Conservation (phyloP, 2,888 invertebrate genomes). For the Plagodis pulveraria region DNA sequence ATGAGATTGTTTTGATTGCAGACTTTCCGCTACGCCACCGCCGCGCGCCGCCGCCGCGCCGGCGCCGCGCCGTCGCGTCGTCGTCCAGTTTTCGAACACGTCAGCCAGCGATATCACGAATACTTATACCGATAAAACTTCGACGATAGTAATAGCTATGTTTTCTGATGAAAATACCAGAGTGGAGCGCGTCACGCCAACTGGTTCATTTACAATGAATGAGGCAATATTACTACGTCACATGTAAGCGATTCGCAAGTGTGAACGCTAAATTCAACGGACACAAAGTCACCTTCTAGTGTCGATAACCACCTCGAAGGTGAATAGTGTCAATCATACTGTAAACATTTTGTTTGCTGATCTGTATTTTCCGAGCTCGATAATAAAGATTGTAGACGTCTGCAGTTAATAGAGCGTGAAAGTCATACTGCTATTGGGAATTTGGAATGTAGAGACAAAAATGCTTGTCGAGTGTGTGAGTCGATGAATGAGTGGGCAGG, state of each 20-base stretch:
- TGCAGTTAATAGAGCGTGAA: conserved; percentile 26
- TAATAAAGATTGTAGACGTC: conserved; percentile 8
- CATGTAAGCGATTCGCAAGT: conserved; percentile 49
- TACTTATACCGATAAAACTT: conserved; percentile 17
- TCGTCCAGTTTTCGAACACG: conserved; percentile 24
- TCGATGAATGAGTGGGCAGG: conserved; percentile 12
- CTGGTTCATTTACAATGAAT: conserved; percentile 40
- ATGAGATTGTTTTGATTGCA: conserved; percentile 49
- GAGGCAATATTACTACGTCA: conserved; percentile 48
- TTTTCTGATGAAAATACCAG: conserved; percentile 32
- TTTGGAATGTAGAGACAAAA: conserved; percentile 1
- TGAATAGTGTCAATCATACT: conserved; percentile 53
- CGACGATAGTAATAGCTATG: conserved; percentile 19
- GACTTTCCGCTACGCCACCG: conserved; percentile 49
- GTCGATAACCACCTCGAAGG: conserved; percentile 56
- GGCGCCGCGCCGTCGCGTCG: no score
- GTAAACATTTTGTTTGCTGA: conserved; percentile 37
- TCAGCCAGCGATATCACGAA: conserved; percentile 18
- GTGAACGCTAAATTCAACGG: conserved; percentile 62
- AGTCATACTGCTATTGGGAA: conserved; percentile 16
- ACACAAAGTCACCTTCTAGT: conserved; percentile 60
- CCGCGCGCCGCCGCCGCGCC: no score
- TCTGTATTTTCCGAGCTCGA: conserved; percentile 29
- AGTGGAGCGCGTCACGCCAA: conserved; percentile 20
- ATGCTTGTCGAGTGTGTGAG: conserved; percentile 1